A percentile compares a stretch with the other conserved stretches of the same genome.
phyloP scores from a whole-genome alignment of 2,888 invertebrate species.

The Luperina nickerlii region DNA sequence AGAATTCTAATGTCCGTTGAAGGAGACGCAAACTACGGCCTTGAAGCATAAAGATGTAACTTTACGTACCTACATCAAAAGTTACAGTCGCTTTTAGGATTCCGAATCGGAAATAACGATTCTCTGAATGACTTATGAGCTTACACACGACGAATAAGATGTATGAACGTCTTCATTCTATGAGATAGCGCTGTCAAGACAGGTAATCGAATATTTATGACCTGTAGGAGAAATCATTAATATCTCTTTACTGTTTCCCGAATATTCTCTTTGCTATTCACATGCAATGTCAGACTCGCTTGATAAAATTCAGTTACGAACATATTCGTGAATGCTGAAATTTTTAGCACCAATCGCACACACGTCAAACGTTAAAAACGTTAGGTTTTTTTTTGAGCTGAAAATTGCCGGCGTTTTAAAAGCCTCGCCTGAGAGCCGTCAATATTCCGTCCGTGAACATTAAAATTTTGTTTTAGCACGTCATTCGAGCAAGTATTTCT shows the following conservation, averaged over 20 bases:
- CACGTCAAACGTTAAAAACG: conserved; percentile 15
- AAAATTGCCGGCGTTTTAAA: conserved; percentile 13
- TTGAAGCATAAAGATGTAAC: background rate
- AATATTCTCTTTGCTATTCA: conserved; percentile 41
- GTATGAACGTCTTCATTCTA: conserved; percentile 29
- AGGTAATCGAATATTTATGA: conserved; percentile 54
- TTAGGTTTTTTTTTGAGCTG: conserved; percentile 12
- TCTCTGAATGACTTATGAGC: conserved; percentile 39
- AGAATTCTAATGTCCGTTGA: background rate
- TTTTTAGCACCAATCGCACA: conserved; percentile 9
- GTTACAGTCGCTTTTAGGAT: conserved; percentile 15
- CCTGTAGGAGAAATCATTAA: conserved; percentile 22
- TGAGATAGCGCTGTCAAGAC: conserved; percentile 15
- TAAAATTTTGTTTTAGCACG: conserved; percentile 42
- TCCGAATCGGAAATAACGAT: conserved; percentile 36
- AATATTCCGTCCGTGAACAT: conserved; percentile 9
- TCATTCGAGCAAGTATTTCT: conserved; percentile 34
- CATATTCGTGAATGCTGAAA: background rate
- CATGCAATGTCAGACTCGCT: conserved; percentile 17
- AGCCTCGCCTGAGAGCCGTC: conserved; percentile 37
- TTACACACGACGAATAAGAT: conserved; percentile 19
- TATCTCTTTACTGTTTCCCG: conserved; percentile 12
- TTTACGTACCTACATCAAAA: conserved; percentile 8
- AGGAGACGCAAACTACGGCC: background rate
- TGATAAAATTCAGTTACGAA: conserved; percentile 13